phyloP scores from a whole-genome alignment of 1,140 invertebrate species.

The Catajapyx aquilonaris region DNA sequence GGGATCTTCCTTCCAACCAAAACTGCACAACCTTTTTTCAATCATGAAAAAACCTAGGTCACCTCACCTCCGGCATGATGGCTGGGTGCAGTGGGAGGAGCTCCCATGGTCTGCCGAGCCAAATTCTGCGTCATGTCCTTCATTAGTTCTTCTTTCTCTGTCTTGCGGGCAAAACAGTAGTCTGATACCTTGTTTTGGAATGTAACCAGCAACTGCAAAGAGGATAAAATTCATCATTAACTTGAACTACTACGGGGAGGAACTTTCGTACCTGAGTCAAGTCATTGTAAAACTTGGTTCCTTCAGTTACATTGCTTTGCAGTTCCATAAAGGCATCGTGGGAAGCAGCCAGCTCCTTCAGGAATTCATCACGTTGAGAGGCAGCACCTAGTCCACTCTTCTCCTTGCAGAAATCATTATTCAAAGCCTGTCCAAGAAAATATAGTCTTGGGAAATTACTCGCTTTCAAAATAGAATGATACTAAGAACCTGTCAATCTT shows the following conservation, averaged over 20 bases:
- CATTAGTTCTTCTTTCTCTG: conserved; percentile 93
- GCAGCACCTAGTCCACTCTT: conserved; percentile 37
- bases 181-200: conserved; percentile 97
- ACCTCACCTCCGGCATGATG: too few relatives aligned
- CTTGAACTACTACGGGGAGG: too few relatives aligned
- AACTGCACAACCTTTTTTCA: too few relatives aligned
- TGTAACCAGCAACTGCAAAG: conserved; percentile 56
- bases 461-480: too few relatives aligned
- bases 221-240: too few relatives aligned
- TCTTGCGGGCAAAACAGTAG: conserved; percentile 95
- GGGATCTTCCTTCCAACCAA: too few relatives aligned
- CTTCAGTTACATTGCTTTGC: conserved; percentile 75
- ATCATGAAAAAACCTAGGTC: too few relatives aligned
- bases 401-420: conserved; percentile 49
- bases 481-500: too few relatives aligned
- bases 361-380: conserved; percentile 42
- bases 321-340: conserved; percentile 84
- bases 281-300: conserved; percentile 97
- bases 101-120: conserved; percentile 30
- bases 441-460: too few relatives aligned
- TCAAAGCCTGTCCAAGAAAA: conserved; percentile 30
- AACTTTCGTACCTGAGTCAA: conserved; percentile 60
- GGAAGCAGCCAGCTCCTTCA: conserved; percentile 69
- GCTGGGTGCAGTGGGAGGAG: conserved; percentile 2
- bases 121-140: conserved; percentile 66